Evolutionary conservation across 2,113 vertebrate genomes (phyloP).

Genomic region (Calidris pygmaea): DNA sequence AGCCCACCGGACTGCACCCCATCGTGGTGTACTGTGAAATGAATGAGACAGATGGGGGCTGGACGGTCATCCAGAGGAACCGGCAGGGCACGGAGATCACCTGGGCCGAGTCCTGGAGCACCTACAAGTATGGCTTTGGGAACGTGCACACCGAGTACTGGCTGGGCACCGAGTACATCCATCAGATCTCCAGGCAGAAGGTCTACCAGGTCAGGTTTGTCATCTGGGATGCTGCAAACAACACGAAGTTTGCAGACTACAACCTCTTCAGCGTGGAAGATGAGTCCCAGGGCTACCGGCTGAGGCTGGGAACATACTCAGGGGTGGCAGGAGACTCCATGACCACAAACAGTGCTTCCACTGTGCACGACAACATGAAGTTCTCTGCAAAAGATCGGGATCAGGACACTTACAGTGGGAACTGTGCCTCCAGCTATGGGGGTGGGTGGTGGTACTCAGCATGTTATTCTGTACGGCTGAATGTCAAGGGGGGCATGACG

Average conservation of each 20-base stretch:
- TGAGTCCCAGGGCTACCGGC: background rate
- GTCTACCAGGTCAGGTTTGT: slow-evolving; percentile 29
- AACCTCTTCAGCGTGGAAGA: background rate
- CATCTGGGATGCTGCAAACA: background rate
- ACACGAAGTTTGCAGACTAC: background rate
- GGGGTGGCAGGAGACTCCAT: background rate
- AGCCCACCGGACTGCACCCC: background rate
- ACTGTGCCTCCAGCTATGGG: background rate
- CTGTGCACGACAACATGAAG: slow-evolving; percentile 4
- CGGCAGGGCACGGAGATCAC: background rate
- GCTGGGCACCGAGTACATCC: background rate
- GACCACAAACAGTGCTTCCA: background rate
- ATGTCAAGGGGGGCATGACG: background rate
- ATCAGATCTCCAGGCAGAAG: background rate
- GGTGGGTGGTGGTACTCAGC: slow-evolving; percentile 16
- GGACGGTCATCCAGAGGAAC: slow-evolving; percentile 35
- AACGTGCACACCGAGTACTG: background rate
- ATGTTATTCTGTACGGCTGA: background rate
- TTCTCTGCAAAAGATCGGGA: slow-evolving; percentile 1
- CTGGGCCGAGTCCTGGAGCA: slow-evolving; percentile 33
- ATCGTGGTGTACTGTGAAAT: slow-evolving; percentile 19
- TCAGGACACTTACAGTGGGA: background rate
- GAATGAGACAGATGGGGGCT: background rate
- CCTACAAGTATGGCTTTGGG: slow-evolving; percentile 47
- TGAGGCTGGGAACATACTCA: background rate